Evolutionary conservation across 2,888 invertebrate species (phyloP).

Genomic region (Amblyjoppa fuscipennis): DNA sequence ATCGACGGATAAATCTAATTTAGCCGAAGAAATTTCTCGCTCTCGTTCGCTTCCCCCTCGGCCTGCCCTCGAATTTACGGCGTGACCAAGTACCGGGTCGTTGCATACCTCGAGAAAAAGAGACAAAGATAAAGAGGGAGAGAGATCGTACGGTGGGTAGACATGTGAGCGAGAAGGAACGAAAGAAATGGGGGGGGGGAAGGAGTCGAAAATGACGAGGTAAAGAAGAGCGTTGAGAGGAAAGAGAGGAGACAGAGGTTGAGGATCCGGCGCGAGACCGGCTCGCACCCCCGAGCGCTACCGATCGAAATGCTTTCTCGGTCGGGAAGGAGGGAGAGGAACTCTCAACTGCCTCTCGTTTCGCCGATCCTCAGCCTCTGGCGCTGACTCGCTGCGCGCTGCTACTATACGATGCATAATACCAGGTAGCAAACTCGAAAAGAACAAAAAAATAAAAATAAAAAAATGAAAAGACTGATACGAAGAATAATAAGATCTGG

Average conservation of each 20-base stretch:
- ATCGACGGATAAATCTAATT: slow-evolving; percentile 63
- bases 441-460: slow-evolving; percentile 10
- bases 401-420: slow-evolving; percentile 59
- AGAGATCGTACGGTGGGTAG: slow-evolving; percentile 22
- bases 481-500: slow-evolving; percentile 62
- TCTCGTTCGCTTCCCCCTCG: slow-evolving; percentile 29
- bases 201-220: slow-evolving; percentile 65
- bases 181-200: slow-evolving; percentile 25
- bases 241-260: slow-evolving; percentile 17
- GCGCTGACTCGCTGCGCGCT: slow-evolving; percentile 38
- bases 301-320: slow-evolving; percentile 67
- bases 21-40: slow-evolving; percentile 60
- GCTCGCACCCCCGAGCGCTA: slow-evolving; percentile 67
- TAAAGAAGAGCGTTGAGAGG: slow-evolving; percentile 63
- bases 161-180: slow-evolving; percentile 33
- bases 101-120: slow-evolving; percentile 52
- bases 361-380: slow-evolving; percentile 39
- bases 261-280: slow-evolving; percentile 50
- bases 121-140: not conserved
- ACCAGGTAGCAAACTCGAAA: slow-evolving; percentile 59
- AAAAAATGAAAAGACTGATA: slow-evolving; percentile 9
- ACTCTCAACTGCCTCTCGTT: slow-evolving; percentile 34
- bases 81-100: slow-evolving; percentile 61
- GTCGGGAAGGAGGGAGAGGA: not conserved
- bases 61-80: slow-evolving; percentile 61